phyloP scores from a whole-genome alignment of 2,888 invertebrate genomes.

The Stegana nigrithorax region DNA sequence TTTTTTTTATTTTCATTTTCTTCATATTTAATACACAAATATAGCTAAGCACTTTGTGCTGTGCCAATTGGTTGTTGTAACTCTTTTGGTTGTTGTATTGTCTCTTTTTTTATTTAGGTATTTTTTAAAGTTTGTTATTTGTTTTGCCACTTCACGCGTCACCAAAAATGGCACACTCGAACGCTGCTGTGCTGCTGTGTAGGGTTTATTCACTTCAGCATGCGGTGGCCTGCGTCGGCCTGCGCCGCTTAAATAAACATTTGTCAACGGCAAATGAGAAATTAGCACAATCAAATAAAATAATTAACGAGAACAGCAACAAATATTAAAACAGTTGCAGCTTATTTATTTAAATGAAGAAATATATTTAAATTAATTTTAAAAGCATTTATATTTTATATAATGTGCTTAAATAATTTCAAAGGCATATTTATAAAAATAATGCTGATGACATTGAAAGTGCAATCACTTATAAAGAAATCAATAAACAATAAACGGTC shows the following conservation, averaged over 20 bases:
- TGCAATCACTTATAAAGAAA: no score
- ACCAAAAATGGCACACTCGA: background rate
- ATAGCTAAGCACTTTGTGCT: conserved; percentile 5
- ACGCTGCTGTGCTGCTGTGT: no score
- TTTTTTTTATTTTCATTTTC: background rate
- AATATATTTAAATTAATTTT: background rate
- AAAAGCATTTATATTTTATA: background rate
- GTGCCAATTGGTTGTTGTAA: conserved; percentile 4
- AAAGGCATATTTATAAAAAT: no score
- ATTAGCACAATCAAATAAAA: no score
- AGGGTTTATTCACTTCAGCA: no score
- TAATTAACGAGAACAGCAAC: no score
- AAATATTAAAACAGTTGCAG: background rate
- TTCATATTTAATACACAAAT: conserved; percentile 7
- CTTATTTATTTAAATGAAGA: background rate
- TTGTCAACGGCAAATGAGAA: no score
- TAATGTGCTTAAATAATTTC: no score
- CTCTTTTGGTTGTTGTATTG: background rate
- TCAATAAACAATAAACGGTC: no score
- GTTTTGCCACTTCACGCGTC: background rate
- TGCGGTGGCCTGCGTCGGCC: no score
- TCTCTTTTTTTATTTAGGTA: background rate
- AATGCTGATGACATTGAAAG: no score
- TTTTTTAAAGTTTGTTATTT: background rate
- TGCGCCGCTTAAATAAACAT: no score